These are phyloP conservation scores for Magallana gigas DNA, from an alignment of 1,140 invertebrate species.

Conservation along the genomic window DNA sequence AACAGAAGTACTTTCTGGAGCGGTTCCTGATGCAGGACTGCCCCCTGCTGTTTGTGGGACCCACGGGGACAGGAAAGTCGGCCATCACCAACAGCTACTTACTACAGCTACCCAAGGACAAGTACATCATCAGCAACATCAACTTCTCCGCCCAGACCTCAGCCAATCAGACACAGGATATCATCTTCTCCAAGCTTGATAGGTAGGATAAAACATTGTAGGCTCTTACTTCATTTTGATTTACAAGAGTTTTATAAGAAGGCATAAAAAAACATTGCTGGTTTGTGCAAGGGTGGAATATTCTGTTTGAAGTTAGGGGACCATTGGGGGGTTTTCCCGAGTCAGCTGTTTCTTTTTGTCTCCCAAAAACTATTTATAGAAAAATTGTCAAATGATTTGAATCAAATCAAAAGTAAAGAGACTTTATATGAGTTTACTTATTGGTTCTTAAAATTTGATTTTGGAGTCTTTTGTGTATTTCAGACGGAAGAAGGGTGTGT, in stretches of 20 bases:
- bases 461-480: background rate
- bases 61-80: constrained; percentile 78
- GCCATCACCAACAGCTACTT: constrained; percentile 79
- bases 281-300: too few species aligned
- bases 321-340: too few species aligned
- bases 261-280: too few species aligned
- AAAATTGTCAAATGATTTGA: too few species aligned
- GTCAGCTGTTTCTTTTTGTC: too few species aligned
- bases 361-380: too few species aligned
- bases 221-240: background rate
- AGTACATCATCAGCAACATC: constrained; percentile 77
- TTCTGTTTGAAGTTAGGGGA: too few species aligned
- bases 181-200: constrained; percentile 79
- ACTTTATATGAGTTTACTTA: too few species aligned
- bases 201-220: constrained; percentile 61
- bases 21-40: constrained; percentile 70
- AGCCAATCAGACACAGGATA: constrained; percentile 78
- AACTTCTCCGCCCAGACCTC: constrained; percentile 79
- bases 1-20: constrained; percentile 77
- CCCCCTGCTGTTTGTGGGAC: constrained; percentile 77
- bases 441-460: too few species aligned
- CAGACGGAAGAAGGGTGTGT: constrained; percentile 77
- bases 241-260: background rate
- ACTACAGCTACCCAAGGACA: constrained; percentile 75
- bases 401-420: too few species aligned